A percentile compares a stretch with the other conserved stretches of the same genome.
These are phyloP conservation scores for Criorhina ranunculi DNA, from an alignment of 2,888 invertebrate species.

Conservation along the genomic window DNA sequence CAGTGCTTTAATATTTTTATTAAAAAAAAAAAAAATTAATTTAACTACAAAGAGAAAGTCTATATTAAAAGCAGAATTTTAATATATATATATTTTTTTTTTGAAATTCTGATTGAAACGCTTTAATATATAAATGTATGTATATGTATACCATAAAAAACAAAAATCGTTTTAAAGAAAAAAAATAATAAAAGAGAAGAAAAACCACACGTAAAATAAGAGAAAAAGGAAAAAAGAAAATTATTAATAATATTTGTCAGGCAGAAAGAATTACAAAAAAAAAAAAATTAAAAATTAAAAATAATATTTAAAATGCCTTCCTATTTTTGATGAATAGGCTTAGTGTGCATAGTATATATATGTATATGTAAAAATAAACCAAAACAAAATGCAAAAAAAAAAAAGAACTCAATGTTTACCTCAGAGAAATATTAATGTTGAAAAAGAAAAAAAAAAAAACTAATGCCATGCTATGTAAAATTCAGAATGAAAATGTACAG, in stretches of 20 bases:
- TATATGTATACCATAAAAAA: conserved; percentile 65
- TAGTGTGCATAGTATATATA: conserved; percentile 72
- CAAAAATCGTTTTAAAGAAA: conserved; percentile 51
- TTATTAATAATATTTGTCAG: conserved; percentile 51
- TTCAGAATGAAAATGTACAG: conserved; percentile 29
- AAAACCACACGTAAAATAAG: conserved; percentile 31
- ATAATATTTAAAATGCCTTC: conserved; percentile 72
- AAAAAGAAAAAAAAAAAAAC: conserved; percentile 30
- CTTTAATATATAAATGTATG: conserved; percentile 66
- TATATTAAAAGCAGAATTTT: conserved; percentile 54
- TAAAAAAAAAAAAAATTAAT: conserved; percentile 37
- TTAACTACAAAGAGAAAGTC: conserved; percentile 7
- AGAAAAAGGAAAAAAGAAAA: conserved; percentile 6
- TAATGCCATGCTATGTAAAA: conserved; percentile 48
- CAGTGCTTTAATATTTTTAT: conserved; percentile 74
- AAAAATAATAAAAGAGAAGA: conserved; percentile 57
- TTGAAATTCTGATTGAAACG: conserved; percentile 63
- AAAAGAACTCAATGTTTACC: conserved; percentile 62
- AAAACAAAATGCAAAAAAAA: conserved; percentile 38
- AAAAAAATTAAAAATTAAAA: too few relatives aligned
- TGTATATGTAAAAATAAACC: conserved; percentile 52
- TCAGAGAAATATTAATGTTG: conserved; percentile 41
- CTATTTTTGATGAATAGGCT: conserved; percentile 75
- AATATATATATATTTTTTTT: conserved; percentile 37
- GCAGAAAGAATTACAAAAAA: conserved; percentile 35